Evolutionary conservation across 1,140 invertebrate species (phyloP), one percentile per base, ranked within the genome.

Genomic region (Scaptomyza graminum): DNA sequence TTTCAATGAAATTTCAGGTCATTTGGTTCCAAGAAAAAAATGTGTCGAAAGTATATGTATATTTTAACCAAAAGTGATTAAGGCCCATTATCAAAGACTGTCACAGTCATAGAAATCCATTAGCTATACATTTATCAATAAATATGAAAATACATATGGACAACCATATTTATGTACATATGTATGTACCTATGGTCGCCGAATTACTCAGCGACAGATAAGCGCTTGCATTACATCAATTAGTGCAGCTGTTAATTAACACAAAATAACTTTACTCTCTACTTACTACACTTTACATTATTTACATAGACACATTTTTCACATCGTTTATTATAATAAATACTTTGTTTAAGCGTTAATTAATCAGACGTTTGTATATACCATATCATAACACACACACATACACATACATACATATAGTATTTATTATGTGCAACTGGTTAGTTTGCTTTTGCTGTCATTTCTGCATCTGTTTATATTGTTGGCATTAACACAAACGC

Each of bases 381-480:
- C 55, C 31, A 66, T 50, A 65, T 37, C 18, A 65, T 55, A 34
- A 34, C 9, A 22, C 18, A 22, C 28, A 31, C 8, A 34, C 34
- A 70, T 56, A 50, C 43, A 70, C 41, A 2, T 68, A 37, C 15
- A 52, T 28, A 60, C 25, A 57, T 67, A 37, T 50, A n/a, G 61
- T 64, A 62, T 50, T 67, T 43, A 39, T 62, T 64, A 46, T 52
- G 64, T 49, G 57, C 71, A 74, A 69, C 49, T 66, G 62, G 41
- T 66, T 47, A 47, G 16, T 41, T 31, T 47, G 41, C 11, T 28
- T 50, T 68, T 31, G 34, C 13, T 54, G 41, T 13, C 31, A 37
- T 52, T 46, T 46, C 49, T 41, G n/a, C 0, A 34, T 61, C 11
- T 39, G 16, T 61, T 39, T 46, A 41, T 60, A 16, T 54, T n/a